These are phyloP conservation scores for Cathartes aura DNA, from an alignment of 2,113 vertebrate species.

Conservation along the genomic window DNA sequence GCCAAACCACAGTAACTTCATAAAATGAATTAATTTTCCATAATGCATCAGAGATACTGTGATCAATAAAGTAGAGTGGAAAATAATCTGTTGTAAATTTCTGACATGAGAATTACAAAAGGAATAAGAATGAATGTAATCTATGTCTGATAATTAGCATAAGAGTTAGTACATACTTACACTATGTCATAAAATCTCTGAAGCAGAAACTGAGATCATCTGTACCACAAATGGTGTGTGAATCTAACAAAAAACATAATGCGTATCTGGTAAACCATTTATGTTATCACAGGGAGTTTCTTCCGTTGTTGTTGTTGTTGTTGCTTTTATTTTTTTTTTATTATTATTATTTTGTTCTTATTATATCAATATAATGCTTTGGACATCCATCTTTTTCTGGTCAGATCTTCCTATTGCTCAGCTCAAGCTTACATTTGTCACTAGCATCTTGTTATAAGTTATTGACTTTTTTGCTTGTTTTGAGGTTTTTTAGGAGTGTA, in stretches of 20 bases:
- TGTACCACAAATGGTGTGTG: not conserved
- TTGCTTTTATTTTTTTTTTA: not conserved
- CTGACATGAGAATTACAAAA: not conserved
- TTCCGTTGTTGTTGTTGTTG: not conserved
- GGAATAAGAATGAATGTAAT: not conserved
- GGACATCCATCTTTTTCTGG: not conserved
- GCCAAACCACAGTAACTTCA: conserved; percentile 54
- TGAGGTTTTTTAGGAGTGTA: not conserved
- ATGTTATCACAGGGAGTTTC: not conserved
- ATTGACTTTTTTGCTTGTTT: not conserved
- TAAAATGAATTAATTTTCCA: conserved; percentile 45
- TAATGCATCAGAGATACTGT: not conserved
- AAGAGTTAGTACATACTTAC: not conserved
- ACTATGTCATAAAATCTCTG: not conserved
- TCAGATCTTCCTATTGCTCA: not conserved
- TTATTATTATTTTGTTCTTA: not conserved
- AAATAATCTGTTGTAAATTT: not conserved
- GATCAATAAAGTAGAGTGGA: not conserved
- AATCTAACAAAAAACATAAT: not conserved
- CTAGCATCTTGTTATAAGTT: not conserved
- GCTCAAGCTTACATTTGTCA: not conserved
- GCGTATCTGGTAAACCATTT: not conserved
- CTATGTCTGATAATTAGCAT: not conserved
- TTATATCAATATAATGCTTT: not conserved
- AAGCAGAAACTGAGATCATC: not conserved